phyloP scores from a whole-genome alignment of 1,140 invertebrate genomes.

The Akabosia matsudoensis region DNA sequence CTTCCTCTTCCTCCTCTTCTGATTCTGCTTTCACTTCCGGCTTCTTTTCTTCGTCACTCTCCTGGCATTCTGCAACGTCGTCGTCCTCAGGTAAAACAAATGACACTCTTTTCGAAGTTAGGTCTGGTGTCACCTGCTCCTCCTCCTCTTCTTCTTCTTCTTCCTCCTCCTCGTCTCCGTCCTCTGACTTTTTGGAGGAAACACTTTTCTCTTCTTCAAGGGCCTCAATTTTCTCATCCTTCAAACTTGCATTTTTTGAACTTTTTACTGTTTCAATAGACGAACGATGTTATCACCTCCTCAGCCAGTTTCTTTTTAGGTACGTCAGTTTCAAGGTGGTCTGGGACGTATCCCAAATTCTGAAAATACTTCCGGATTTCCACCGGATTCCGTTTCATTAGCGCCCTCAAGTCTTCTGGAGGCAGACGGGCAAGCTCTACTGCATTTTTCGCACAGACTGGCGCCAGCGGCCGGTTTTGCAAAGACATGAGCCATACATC shows the following conservation, averaged over 20 bases:
- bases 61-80: neutral
- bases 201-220: neutral
- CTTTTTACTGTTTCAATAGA: neutral
- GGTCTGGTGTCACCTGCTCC: neutral
- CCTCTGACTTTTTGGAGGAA: neutral
- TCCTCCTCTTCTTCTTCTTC: neutral
- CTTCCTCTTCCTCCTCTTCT: neutral
- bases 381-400: neutral
- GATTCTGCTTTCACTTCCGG: neutral
- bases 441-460: slow-evolving; percentile 31
- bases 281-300: neutral
- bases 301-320: neutral
- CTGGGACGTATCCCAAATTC: neutral
- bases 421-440: slow-evolving; percentile 38
- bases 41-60: neutral
- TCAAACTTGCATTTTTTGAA: neutral
- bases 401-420: slow-evolving; percentile 12
- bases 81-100: neutral
- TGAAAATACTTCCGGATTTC: neutral
- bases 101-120: neutral
- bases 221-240: no score
- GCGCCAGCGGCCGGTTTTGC: slow-evolving; percentile 36
- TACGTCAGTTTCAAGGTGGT: neutral
- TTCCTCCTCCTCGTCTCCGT: neutral
- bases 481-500: slow-evolving; percentile 34